These are phyloP conservation scores for Chydorus sphaericus DNA, from an alignment of 2,888 invertebrate genomes.

Conservation along the genomic window DNA sequence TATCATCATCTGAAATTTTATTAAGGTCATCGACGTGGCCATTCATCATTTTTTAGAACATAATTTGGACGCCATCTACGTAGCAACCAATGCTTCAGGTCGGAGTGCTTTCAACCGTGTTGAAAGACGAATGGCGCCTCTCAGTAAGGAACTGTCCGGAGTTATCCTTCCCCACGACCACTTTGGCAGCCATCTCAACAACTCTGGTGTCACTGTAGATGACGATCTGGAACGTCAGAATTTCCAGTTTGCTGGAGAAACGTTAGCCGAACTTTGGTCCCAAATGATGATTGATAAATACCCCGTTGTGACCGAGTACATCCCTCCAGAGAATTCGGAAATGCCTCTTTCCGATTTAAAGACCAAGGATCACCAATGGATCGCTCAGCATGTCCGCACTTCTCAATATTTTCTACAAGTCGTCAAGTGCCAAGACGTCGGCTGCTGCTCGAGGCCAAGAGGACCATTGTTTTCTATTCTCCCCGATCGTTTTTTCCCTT, in stretches of 20 bases:
- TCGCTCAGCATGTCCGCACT: constrained; percentile 6
- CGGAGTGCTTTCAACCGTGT: constrained; percentile 26
- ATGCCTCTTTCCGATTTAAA: neutral
- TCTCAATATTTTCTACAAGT: constrained; percentile 2
- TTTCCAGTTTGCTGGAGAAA: constrained; percentile 25
- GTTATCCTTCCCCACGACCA: constrained; percentile 23
- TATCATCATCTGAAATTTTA: no score
- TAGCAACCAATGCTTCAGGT: constrained; percentile 26
- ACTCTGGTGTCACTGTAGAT: constrained; percentile 21
- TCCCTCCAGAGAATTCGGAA: constrained; percentile 2
- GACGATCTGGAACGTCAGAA: constrained; percentile 24
- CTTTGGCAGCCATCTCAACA: constrained; percentile 21
- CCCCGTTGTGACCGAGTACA: constrained; percentile 2
- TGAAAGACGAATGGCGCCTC: constrained; percentile 27
- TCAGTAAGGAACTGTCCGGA: constrained; percentile 25
- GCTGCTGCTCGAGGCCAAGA: neutral
- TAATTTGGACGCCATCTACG: constrained; percentile 13
- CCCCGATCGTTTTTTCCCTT: neutral
- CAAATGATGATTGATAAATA: constrained; percentile 18
- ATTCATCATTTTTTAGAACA: constrained; percentile 18
- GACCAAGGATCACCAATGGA: constrained; percentile 3
- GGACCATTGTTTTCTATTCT: neutral
- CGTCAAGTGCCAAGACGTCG: neutral
- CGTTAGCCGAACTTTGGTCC: constrained; percentile 26
- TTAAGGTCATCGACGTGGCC: constrained; percentile 18